phyloP scores from a whole-genome alignment of 2,113 vertebrate genomes.

The Edolisoma coerulescens region DNA sequence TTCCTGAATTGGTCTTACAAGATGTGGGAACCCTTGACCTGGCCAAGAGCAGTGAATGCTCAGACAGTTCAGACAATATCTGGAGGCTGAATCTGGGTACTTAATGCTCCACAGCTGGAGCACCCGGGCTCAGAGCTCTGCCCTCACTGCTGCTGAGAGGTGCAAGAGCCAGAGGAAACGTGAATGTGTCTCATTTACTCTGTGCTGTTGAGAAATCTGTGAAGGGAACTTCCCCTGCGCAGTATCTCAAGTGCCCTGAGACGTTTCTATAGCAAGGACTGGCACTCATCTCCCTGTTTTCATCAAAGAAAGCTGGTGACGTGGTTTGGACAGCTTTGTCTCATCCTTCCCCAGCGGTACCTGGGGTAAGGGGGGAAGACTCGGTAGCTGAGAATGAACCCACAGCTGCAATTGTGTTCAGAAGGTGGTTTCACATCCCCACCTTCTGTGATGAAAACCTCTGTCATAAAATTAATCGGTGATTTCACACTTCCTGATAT shows the following conservation, averaged over 20 bases:
- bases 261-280: not conserved
- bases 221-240: not conserved
- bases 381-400: not conserved
- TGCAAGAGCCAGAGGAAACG: not conserved
- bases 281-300: not conserved
- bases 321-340: not conserved
- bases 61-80: not conserved
- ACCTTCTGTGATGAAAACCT: constrained; percentile 36
- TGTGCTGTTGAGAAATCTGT: not conserved
- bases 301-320: not conserved
- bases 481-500: constrained; percentile 55
- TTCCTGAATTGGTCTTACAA: not conserved
- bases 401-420: not conserved
- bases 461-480: constrained; percentile 21
- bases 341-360: not conserved
- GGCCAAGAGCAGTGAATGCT: not conserved
- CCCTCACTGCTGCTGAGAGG: not conserved
- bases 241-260: not conserved
- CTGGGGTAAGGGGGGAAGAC: not conserved
- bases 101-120: not conserved
- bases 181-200: not conserved
- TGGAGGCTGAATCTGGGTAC: not conserved
- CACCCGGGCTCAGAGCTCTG: fast-evolving
- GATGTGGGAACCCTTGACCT: not conserved
- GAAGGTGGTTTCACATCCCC: not conserved